Evolutionary conservation across 2,797 vertebrate genomes (phyloP), one percentile per base, ranked within the genome.

Genomic region (Thaleichthys pacificus): DNA sequence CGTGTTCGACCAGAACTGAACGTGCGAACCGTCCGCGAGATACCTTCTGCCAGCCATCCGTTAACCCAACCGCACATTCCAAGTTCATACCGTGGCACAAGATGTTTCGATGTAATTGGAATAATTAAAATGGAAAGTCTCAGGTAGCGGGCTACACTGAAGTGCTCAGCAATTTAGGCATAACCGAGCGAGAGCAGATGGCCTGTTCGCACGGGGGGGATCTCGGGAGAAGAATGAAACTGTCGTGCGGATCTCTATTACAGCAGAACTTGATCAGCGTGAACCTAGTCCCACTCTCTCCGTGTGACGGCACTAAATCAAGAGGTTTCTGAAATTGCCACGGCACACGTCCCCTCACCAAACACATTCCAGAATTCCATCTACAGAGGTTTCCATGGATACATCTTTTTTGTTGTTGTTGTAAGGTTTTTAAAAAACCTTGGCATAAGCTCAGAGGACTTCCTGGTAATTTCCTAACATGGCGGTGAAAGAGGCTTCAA

Each of bases 391-490:
- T 35, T 61, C 28, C 28, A 28, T 28, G 28, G 28, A 28, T 28
- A 28, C 28, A 4, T 28, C 4, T 28, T 28, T 26, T 5, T 35
- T 35, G 32, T 35, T 35, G 32, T 35, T 35, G 7, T 8, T 35
- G 35, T 35, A 35, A 35, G 35, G 35, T 8, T 38, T 38, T 8
- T 38, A 8, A 38, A 38, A 38, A 38, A 38, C 35, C 7, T 82
- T 82, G 78, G 82, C 54, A 76, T 62, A 64, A 64, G 68, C 75
- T 78, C 61, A 74, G 76, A 84, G 63, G 68, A 56, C 6, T 71
- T 80, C 79, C 80, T 72, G 82, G 71, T 73, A 83, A 74, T 82
- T 73, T 60, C 70, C 69, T 83, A 70, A 80, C 79, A 73, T 75
- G 75, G 79, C 85, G 75, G 76, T 67, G 72, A 75, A 83, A 80